phyloP scores from a whole-genome alignment of 2,888 invertebrate genomes.

The Leptura quadrifasciata region DNA sequence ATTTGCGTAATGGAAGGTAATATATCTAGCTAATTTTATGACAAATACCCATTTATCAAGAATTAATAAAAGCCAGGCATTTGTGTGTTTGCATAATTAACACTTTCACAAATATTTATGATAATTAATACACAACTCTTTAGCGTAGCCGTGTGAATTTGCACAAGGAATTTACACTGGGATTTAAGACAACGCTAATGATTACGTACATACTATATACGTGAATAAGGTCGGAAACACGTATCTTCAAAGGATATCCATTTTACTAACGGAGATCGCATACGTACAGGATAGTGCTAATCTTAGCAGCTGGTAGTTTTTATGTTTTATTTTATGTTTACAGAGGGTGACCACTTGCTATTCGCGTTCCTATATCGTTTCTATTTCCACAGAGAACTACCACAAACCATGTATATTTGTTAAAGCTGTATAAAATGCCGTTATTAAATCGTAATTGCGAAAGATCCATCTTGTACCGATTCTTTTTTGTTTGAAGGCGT shows the following conservation, averaged over 20 bases:
- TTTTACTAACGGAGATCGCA: background rate
- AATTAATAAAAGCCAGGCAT: slow-evolving; percentile 53
- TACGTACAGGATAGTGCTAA: background rate
- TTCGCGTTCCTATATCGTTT: too few species aligned
- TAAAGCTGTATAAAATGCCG: too few species aligned
- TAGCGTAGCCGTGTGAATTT: slow-evolving; percentile 56
- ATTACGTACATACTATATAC: background rate
- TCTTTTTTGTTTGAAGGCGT: too few species aligned
- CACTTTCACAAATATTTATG: slow-evolving; percentile 61
- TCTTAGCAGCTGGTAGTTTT: too few species aligned
- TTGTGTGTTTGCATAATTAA: slow-evolving; percentile 57
- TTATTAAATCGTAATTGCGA: too few species aligned
- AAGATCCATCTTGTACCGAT: too few species aligned
- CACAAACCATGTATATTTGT: too few species aligned
- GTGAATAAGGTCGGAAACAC: slow-evolving; percentile 9
- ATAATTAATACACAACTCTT: slow-evolving; percentile 58
- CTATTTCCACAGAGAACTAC: too few species aligned
- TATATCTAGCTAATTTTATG: slow-evolving; percentile 53
- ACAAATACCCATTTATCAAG: slow-evolving; percentile 58
- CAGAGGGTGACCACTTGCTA: too few species aligned
- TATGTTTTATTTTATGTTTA: too few species aligned
- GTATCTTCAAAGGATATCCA: slow-evolving; percentile 5
- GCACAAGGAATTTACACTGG: slow-evolving; percentile 51
- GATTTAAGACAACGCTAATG: slow-evolving; percentile 44
- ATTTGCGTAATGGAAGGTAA: slow-evolving; percentile 36